These are phyloP conservation scores for Echinarachnius parma DNA, from an alignment of 53 echinoderm and acorn worm species.

Conservation along the genomic window DNA sequence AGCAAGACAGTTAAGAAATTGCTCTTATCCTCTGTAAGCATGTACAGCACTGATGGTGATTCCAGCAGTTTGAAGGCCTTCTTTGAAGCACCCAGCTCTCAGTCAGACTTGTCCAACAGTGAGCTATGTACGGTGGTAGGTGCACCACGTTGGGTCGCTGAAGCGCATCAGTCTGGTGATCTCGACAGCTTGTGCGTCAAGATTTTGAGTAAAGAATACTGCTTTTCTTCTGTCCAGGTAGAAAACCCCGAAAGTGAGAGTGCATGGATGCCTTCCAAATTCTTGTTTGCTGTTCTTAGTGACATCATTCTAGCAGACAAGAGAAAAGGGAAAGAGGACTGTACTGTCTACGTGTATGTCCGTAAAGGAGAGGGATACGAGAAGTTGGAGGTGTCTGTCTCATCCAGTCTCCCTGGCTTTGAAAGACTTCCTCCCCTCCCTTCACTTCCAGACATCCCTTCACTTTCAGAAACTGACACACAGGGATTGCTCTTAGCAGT, in stretches of 20 bases:
- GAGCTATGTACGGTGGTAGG: too few species aligned
- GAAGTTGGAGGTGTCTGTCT: constrained; percentile 38
- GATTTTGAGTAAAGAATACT: constrained; percentile 55
- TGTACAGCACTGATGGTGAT: constrained; percentile 43
- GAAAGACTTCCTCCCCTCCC: constrained; percentile 55
- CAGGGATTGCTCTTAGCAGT: constrained; percentile 27
- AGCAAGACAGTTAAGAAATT: constrained; percentile 23
- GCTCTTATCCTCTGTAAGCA: constrained; percentile 54
- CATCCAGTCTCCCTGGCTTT: constrained; percentile 11
- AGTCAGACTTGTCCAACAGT: too few species aligned
- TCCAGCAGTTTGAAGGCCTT: constrained; percentile 21
- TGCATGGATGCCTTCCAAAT: constrained; percentile 37
- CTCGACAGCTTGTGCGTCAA: constrained; percentile 43
- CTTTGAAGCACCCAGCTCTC: constrained; percentile 16
- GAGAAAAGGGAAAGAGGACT: not conserved
- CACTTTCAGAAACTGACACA: constrained; percentile 26
- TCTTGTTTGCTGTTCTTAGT: not conserved
- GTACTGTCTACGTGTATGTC: constrained; percentile 12
- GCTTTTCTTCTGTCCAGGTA: constrained; percentile 47
- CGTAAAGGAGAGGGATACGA: constrained; percentile 31
- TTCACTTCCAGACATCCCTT: constrained; percentile 38
- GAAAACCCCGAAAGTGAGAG: constrained; percentile 45
- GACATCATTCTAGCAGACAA: constrained; percentile 24
- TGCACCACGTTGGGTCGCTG: constrained; percentile 53
- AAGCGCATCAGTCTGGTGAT: constrained; percentile 38